A percentile compares a stretch with the other conserved stretches of the same genome.
Evolutionary conservation across 37 sponge, comb jelly and placozoan genomes (phyloP).

Genomic region (Eunapius fragilis): DNA sequence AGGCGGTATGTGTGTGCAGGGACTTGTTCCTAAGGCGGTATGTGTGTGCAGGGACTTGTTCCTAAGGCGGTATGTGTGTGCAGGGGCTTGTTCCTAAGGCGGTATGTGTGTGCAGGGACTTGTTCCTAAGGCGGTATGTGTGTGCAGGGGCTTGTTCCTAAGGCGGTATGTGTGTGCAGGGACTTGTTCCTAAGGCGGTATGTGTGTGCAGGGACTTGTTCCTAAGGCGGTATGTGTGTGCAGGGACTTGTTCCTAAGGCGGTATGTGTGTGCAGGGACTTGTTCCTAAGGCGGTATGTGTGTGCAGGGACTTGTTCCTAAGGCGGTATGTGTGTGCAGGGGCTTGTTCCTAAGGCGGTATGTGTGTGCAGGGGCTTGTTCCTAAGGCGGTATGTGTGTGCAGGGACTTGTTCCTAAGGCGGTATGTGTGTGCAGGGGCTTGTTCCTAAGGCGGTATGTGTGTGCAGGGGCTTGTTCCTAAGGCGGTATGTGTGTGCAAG

Average conservation of each 20-base stretch:
- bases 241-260: too few relatives aligned
- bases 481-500: slow-evolving; percentile 2
- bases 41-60: background rate
- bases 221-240: slow-evolving; percentile 14
- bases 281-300: slow-evolving; percentile 27
- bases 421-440: background rate
- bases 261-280: slow-evolving; percentile 17
- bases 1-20: too few relatives aligned
- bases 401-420: slow-evolving; percentile 24
- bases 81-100: slow-evolving; percentile 24
- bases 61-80: too few relatives aligned
- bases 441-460: too few relatives aligned
- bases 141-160: slow-evolving; percentile 26
- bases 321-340: too few relatives aligned
- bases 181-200: too few relatives aligned
- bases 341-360: slow-evolving; percentile 29
- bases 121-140: too few relatives aligned
- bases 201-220: slow-evolving; percentile 25
- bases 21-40: slow-evolving; percentile 29
- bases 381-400: too few relatives aligned
- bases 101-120: background rate
- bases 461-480: slow-evolving; percentile 26
- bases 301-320: too few relatives aligned
- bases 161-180: slow-evolving; percentile 5
- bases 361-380: background rate